These are phyloP conservation scores for Hemithea aestivaria DNA, from an alignment of 2,888 invertebrate species.

Conservation along the genomic window DNA sequence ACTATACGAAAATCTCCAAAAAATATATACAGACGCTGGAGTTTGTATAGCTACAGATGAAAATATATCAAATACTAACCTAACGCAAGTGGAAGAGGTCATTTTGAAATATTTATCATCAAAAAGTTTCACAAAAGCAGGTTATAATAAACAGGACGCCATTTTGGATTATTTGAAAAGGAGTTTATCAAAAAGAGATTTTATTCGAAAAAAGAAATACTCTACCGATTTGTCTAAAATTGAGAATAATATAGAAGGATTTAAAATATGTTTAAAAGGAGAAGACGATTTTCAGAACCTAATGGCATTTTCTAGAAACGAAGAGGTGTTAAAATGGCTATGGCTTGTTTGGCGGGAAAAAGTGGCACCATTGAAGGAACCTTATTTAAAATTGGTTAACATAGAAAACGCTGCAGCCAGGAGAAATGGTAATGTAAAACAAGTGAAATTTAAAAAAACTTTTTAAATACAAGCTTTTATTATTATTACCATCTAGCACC, in stretches of 20 bases:
- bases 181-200: constrained; percentile 23
- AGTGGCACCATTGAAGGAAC: constrained; percentile 75
- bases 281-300: constrained; percentile 81
- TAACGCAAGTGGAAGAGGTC: constrained; percentile 44
- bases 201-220: constrained; percentile 19
- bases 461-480: no score
- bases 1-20: constrained; percentile 74
- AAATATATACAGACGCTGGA: constrained; percentile 78
- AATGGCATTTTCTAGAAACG: constrained; percentile 71
- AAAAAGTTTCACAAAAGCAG: no score
- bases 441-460: no score
- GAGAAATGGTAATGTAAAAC: constrained; percentile 78
- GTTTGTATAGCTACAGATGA: constrained; percentile 68
- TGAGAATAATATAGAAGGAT: constrained; percentile 5
- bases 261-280: constrained; percentile 74
- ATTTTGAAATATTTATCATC: constrained; percentile 29
- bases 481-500: no score
- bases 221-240: constrained; percentile 32
- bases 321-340: constrained; percentile 75
- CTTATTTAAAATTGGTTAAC: constrained; percentile 74
- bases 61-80: constrained; percentile 28
- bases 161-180: constrained; percentile 46
- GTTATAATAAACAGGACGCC: no score
- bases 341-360: constrained; percentile 85
- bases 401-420: constrained; percentile 82